Base-by-base conservation (phyloP, 2,797 vertebrate species). In the Acipenser ruthenus region DNA sequence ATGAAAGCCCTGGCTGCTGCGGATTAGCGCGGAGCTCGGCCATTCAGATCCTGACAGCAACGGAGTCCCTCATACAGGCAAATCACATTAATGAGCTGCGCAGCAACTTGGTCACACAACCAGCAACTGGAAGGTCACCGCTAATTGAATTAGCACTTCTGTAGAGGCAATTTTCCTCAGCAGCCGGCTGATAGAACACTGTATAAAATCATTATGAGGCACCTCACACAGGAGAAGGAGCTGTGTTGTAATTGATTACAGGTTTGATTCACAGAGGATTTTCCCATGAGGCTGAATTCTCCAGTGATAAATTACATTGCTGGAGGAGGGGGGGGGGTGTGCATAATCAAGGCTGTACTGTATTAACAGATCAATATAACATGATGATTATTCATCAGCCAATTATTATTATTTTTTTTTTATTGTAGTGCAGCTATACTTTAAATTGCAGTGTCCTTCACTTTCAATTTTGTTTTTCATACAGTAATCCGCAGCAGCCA, bases 61-160 rank as follows among this genome's bases (percentile, higher is more conserved):
- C 11, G 49, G 58, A n/a, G 15, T 10, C 68, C 65, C 52, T 61
- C 1, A 10, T 47, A 53, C 65, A 48, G 65, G 69, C 65, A 67
- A 64, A 70, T 65, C 58, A 50, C 23, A 70, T 70, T 70, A 70
- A 70, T 52, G 65, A 60, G 50, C 49, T 49, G 37, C 48, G 50
- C n/a, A 18, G 55, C 11, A 50, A 60, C 49, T 47, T 56, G 60
- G 65, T 51, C 62, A 55, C 62, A 47, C 37, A 58, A 55, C 62
- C 56, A 12, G 65, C 62, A 66, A 59, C 62, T n/a, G 69, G 69
- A 70, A 70, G 69, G 69, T 70, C 69, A 62, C 65, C 49, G 53
- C 69, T 71, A 71, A 71, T 67, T 71, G 65, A 74, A 69, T 71
- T 69, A 71, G 62, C 72, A 67, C 62, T 69, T 63, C 65, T 69